Percentiles rank a stretch among this genome's conserved stretches.
phyloP scores from a whole-genome alignment of 1,140 invertebrate species.

The Papilio helenus region DNA sequence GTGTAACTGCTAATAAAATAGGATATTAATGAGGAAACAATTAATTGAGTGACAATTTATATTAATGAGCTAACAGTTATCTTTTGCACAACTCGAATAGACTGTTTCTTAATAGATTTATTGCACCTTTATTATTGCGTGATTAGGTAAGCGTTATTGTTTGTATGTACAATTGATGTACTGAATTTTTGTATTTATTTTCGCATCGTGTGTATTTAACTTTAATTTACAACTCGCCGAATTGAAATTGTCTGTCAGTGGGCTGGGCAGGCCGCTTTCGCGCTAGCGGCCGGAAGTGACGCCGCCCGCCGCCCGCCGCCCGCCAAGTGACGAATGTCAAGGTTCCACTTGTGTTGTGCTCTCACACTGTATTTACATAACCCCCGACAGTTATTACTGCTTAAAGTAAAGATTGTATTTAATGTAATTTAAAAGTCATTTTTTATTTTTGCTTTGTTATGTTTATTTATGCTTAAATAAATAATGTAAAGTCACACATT shows the following conservation, averaged over 20 bases:
- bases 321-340: constrained; percentile 75
- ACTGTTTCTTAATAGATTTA: neutral
- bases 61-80: neutral
- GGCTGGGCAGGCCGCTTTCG: constrained; percentile 64
- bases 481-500: neutral
- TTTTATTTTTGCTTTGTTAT: neutral
- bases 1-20: constrained; percentile 17
- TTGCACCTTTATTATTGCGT: no score
- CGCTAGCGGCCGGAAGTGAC: constrained; percentile 61
- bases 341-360: constrained; percentile 49
- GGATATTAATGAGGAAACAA: neutral
- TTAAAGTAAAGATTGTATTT: neutral
- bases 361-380: constrained; percentile 28
- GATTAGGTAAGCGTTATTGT: neutral
- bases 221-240: constrained; percentile 37
- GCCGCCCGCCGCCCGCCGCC: constrained; percentile 47
- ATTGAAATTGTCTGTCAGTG: constrained; percentile 56
- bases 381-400: neutral
- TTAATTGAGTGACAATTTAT: neutral
- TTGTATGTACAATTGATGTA: neutral
- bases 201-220: neutral
- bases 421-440: neutral
- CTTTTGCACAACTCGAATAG: neutral
- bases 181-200: neutral
- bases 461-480: neutral